Base-by-base conservation (phyloP, 2,797 vertebrate species). In the Tolypeutes matacus region DNA sequence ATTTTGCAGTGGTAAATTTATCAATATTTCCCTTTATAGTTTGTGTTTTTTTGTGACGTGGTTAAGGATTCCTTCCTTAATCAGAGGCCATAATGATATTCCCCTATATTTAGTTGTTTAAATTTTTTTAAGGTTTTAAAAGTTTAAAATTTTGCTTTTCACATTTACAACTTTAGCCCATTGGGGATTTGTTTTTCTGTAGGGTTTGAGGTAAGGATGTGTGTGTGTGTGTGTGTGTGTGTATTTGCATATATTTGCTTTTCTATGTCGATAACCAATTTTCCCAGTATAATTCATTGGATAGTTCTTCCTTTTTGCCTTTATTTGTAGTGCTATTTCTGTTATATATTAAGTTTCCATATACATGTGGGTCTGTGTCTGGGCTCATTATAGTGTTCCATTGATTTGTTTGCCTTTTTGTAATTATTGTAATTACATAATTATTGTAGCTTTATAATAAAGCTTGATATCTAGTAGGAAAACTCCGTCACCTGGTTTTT, bases 11-110 rank as follows among this genome's bases (percentile, higher is more conserved):
- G 65, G 34, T 25, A 72, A 80, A 56, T 6, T 77, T 67, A 51
- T 51, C 76, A 42, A 12, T 42, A 17, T 72, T 94, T 92, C 56
- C 10, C n/a, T 62, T 87, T 73, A 46, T 56, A 70, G 11, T 78
- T 93, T 92, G 14, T 88, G 46, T 58, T 81, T 96, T 89, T 90
- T 67, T 86, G 75, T 69, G 64, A 86, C 12, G 34, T 62, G 18
- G 56, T 89, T 86, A 73, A 83, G 34, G 86, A 83, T 58, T 49
- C 21, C 13, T 88, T 82, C n/a, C 25, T 86, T 83, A 89, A 96
- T 73, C 46, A 82, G 31, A 89, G 14, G 13, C 31, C 14, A 58
- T 53, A 51, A 85, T 95, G 18, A 34, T 76, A 64, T 83, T 94
- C 29, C 39, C 17, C 0, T 89, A 76, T 84, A 85, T 88, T 86